Evolutionary conservation across 2,888 invertebrate species (phyloP).

Genomic region (Sphecodes monilicornis): DNA sequence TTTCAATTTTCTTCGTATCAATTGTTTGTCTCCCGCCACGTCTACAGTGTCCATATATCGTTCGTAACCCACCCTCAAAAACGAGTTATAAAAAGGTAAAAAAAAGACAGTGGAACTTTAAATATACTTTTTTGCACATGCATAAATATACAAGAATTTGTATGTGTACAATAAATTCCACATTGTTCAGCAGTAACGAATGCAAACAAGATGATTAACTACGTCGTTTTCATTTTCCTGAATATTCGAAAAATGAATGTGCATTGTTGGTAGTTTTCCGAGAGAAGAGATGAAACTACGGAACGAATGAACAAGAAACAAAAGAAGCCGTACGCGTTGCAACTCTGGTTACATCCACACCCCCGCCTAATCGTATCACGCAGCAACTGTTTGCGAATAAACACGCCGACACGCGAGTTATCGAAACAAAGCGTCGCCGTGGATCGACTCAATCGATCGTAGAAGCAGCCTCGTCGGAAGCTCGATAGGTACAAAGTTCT

Average conservation of each 20-base stretch:
- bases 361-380: conserved; percentile 48
- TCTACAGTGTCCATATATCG: neutral
- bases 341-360: conserved; percentile 40
- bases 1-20: neutral
- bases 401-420: conserved; percentile 28
- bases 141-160: too few relatives aligned
- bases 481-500: neutral
- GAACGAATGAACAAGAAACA: conserved; percentile 22
- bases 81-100: too few relatives aligned
- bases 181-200: neutral
- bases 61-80: neutral
- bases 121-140: too few relatives aligned
- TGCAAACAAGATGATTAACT: too few relatives aligned
- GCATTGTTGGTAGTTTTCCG: neutral
- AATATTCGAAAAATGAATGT: neutral
- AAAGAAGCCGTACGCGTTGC: conserved; percentile 39
- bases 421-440: conserved; percentile 25
- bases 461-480: neutral
- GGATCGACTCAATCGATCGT: conserved; percentile 23
- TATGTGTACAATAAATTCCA: neutral
- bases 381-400: conserved; percentile 47
- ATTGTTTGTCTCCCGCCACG: neutral
- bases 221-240: neutral
- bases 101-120: too few relatives aligned
- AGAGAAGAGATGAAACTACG: neutral